Evolutionary conservation across 2,797 vertebrate genomes (phyloP), one percentile per base, ranked within the genome.

Genomic region (Parotocinclus haroldoi): DNA sequence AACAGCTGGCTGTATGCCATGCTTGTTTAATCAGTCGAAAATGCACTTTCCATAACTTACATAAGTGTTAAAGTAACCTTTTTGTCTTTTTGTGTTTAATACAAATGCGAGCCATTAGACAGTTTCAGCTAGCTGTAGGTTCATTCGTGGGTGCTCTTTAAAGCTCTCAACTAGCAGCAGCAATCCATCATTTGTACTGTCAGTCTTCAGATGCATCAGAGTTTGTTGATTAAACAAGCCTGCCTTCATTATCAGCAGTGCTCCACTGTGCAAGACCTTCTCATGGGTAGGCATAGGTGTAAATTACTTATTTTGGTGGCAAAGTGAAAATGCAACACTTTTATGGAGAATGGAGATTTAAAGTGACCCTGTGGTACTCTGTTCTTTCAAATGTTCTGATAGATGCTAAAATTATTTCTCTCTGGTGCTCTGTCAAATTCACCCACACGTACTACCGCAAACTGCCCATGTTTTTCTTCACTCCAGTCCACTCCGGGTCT

Each of bases 171-270:
- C 57, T 53, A 68, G 37, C n/a, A 60, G 49, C 44, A 39, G 46
- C 55, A 67, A 44, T 67, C 38, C 54, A 64, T 55, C 57, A 72
- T 66, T 66, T 64, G 14, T 40, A 36, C 60, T 59, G 49, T 63
- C 63, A 63, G 27, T 54, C 57, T 63, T 17, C 38, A 52, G 45
- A 56, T 54, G 67, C 57, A 39, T 58, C 66, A 37, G 49, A 59
- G 73, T 69, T 66, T 80, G 80, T 86, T 86, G 77, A 83, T 77
- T 81, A 85, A 88, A 86, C 76, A 88, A 54, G 56, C 3, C 9
- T 85, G 81, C 84, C 85, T 58, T 84, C 58, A 79, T 74, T 81
- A 66, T 80, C 82, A 83, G 74, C 83, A 80, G 72, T 18, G 65
- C 72, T 64, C 51, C 27, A 50, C 53, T 67, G 69, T 54, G 49